These are phyloP conservation scores for Amniataba percoides DNA, from an alignment of 2,797 vertebrate genomes.

Conservation along the genomic window DNA sequence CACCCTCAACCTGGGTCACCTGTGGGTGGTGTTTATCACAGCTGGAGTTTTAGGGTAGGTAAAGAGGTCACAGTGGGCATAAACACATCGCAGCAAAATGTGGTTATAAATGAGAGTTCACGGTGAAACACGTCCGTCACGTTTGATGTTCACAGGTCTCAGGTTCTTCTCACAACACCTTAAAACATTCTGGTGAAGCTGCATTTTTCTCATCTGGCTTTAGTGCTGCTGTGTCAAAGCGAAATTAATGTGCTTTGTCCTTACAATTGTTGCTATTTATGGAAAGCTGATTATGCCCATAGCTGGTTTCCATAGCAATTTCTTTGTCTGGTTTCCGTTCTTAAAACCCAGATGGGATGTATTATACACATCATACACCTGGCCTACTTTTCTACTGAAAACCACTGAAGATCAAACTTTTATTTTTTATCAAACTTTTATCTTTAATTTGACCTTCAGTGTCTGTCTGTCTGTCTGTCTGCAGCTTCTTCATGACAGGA, in stretches of 20 bases:
- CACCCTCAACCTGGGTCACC: constrained; percentile 87
- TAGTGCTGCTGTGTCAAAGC: constrained; percentile 29
- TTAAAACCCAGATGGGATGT: constrained; percentile 31
- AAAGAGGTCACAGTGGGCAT: neutral
- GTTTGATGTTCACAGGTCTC: neutral
- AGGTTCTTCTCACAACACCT: neutral
- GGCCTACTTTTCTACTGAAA: constrained; percentile 34
- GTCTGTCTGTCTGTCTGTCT: constrained; percentile 21
- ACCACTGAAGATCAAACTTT: neutral
- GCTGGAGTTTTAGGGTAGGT: constrained; percentile 92
- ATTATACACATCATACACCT: constrained; percentile 22
- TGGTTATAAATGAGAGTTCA: neutral
- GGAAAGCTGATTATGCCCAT: constrained; percentile 64
- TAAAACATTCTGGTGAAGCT: neutral
- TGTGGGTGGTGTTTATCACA: constrained; percentile 96
- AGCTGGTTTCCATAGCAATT: constrained; percentile 69
- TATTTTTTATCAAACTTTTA: no score
- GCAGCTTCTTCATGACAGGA: constrained; percentile 97
- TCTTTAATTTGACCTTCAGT: constrained; percentile 4
- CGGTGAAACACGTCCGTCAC: neutral
- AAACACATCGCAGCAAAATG: neutral
- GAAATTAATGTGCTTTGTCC: constrained; percentile 37
- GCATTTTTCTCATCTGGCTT: neutral
- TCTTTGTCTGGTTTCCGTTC: constrained; percentile 35
- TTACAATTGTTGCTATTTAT: constrained; percentile 59